Conservation (phyloP, 2,888 invertebrate genomes). For the Tenthredo scrophulariae region DNA sequence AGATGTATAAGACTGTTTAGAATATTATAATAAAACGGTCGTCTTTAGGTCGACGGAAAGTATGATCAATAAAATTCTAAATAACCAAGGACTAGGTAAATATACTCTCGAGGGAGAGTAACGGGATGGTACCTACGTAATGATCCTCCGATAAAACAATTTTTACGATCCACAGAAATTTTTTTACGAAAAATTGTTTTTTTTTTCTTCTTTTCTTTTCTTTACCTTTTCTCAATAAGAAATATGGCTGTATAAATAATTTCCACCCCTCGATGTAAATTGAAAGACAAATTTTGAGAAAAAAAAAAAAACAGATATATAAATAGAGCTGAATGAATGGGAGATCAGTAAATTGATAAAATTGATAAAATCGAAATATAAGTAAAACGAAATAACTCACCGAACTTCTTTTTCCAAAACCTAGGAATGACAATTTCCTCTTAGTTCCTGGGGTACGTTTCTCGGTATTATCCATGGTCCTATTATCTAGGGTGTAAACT, state of each 20-base stretch:
- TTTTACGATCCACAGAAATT: neutral
- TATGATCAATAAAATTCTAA: slow-evolving; percentile 7
- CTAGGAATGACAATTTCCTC: slow-evolving; percentile 87
- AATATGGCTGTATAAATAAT: neutral
- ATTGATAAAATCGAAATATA: neutral
- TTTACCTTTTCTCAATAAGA: neutral
- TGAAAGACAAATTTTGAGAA: neutral
- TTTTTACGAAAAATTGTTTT: neutral
- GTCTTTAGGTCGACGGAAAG: neutral
- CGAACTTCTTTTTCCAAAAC: slow-evolving; percentile 83
- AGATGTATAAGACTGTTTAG: neutral
- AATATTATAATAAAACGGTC: neutral
- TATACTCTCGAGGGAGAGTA: neutral
- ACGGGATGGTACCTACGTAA: neutral
- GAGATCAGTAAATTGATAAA: neutral
- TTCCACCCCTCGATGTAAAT: neutral
- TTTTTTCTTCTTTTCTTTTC: neutral
- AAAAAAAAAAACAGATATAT: neutral
- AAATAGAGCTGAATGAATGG: neutral
- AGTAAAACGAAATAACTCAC: slow-evolving; percentile 66
- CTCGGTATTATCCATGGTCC: slow-evolving; percentile 68
- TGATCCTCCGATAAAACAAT: neutral
- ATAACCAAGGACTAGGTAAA: neutral
- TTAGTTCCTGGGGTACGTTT: slow-evolving; percentile 77
- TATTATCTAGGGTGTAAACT: slow-evolving; percentile 70